Evolutionary conservation across 2,113 vertebrate genomes (phyloP).

Genomic region (Eulemur rufifrons): DNA sequence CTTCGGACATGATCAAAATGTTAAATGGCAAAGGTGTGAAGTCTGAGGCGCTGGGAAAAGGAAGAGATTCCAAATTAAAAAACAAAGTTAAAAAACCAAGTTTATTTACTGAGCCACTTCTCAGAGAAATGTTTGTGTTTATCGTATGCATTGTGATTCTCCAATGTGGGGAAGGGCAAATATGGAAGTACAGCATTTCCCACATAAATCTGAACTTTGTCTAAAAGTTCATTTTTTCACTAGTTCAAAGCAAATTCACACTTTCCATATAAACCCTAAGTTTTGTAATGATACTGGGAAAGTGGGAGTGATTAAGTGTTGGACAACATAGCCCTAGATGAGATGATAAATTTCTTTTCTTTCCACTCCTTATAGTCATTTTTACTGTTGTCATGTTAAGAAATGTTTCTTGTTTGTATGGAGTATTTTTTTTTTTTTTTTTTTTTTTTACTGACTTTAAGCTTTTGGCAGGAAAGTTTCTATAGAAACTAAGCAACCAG

Average conservation of each 20-base stretch:
- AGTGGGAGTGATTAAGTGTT: neutral
- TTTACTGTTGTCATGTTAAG: neutral
- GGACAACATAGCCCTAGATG: neutral
- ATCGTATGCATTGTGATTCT: neutral
- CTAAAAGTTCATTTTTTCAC: neutral
- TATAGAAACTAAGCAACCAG: slow-evolving; percentile 16
- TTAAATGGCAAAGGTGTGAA: no score
- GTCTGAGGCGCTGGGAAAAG: neutral
- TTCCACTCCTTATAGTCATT: neutral
- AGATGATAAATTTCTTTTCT: neutral
- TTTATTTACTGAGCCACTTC: neutral
- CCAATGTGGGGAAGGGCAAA: neutral
- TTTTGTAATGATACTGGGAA: neutral
- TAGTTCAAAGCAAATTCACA: neutral
- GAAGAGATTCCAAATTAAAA: neutral
- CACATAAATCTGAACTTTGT: neutral
- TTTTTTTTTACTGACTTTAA: neutral
- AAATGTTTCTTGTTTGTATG: slow-evolving; percentile 20
- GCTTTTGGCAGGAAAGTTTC: neutral
- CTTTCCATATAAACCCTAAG: neutral
- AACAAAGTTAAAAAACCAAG: neutral
- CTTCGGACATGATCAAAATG: neutral
- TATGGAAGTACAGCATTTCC: neutral
- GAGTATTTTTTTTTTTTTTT: neutral
- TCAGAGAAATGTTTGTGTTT: neutral